Conservation (phyloP, 2,113 vertebrate genomes). For the Solea senegalensis region DNA sequence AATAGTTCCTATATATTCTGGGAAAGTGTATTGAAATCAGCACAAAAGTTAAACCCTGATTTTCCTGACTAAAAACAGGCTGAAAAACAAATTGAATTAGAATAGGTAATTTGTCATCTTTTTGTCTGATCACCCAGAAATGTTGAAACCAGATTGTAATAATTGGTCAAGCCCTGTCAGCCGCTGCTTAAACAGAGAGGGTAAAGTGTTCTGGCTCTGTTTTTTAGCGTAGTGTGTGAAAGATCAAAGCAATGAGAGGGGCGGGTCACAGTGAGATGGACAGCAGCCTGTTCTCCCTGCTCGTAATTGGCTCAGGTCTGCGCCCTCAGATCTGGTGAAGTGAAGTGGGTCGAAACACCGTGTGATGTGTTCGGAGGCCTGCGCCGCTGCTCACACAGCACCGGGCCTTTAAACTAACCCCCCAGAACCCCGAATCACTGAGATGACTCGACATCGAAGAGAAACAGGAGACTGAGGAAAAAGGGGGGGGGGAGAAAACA, state of each 20-base stretch:
- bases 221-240: slow-evolving; percentile 64
- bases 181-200: slow-evolving; percentile 53
- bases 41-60: not conserved
- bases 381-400: slow-evolving; percentile 43
- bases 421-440: slow-evolving; percentile 58
- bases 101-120: slow-evolving; percentile 68
- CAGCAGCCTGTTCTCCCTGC: slow-evolving; percentile 65
- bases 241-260: slow-evolving; percentile 72
- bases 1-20: too few species aligned
- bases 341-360: slow-evolving; percentile 71
- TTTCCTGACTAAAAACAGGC: not conserved
- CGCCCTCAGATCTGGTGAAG: slow-evolving; percentile 76
- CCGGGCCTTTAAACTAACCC: slow-evolving; percentile 35
- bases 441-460: slow-evolving; percentile 37
- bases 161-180: slow-evolving; percentile 67
- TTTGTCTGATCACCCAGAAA: slow-evolving; percentile 64
- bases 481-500: slow-evolving; percentile 29
- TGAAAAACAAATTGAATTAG: slow-evolving; percentile 36
- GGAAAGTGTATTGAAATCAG: not conserved
- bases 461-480: slow-evolving; percentile 41
- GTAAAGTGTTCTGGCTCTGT: slow-evolving; percentile 66
- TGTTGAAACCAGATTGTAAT: slow-evolving; percentile 73
- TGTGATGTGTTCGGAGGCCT: slow-evolving; percentile 74
- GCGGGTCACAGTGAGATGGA: slow-evolving; percentile 56
- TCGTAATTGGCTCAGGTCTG: slow-evolving; percentile 76